A percentile compares a stretch with the other conserved stretches of the same genome.
These are phyloP conservation scores for Geococcyx californianus DNA, from an alignment of 2,113 vertebrate genomes.

Conservation along the genomic window DNA sequence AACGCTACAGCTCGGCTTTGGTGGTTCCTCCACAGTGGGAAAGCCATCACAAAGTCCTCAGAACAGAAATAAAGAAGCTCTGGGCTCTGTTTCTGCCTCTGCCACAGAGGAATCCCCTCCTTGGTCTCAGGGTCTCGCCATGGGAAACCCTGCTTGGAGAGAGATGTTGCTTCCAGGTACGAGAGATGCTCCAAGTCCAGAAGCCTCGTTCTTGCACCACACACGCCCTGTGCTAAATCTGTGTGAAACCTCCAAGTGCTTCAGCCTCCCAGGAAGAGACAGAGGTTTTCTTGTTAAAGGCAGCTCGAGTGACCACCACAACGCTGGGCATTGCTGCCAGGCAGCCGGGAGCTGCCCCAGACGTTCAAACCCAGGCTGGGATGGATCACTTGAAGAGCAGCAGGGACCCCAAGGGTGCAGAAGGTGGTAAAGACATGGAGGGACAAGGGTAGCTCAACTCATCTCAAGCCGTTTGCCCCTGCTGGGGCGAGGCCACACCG, in stretches of 20 bases:
- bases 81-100: not conserved
- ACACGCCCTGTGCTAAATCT: not conserved
- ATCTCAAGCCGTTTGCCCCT: accelerated
- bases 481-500: not conserved
- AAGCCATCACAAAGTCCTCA: not conserved
- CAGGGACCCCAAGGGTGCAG: accelerated
- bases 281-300: not conserved
- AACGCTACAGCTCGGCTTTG: accelerated
- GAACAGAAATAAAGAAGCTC: not conserved
- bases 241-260: not conserved
- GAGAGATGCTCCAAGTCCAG: not conserved
- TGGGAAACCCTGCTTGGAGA: not conserved
- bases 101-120: not conserved
- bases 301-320: accelerated
- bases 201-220: not conserved
- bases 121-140: accelerated
- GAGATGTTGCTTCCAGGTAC: not conserved
- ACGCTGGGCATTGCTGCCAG: not conserved
- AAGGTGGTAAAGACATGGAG: not conserved
- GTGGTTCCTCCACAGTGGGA: not conserved
- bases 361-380: not conserved
- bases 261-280: not conserved
- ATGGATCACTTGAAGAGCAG: not conserved
- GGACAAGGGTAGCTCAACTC: not conserved
- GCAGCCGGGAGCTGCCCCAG: not conserved